Percentiles rank a stretch among this genome's conserved stretches.
Evolutionary conservation across 2,888 invertebrate genomes (phyloP).

Genomic region (Macroteleia sp.): DNA sequence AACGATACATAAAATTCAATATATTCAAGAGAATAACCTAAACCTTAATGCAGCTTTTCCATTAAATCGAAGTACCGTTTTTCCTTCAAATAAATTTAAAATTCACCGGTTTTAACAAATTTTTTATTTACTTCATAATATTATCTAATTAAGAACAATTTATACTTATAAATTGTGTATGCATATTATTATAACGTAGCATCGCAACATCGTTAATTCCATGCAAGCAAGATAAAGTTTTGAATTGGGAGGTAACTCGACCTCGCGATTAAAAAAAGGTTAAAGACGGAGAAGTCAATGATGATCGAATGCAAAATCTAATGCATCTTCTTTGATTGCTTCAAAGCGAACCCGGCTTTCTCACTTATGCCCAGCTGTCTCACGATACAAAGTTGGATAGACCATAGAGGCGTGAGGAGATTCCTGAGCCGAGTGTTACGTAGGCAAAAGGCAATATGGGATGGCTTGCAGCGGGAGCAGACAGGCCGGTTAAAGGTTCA

Average conservation of each 20-base stretch:
- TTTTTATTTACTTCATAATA: no score
- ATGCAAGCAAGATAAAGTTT: background rate
- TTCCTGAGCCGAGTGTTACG: slow-evolving; percentile 66
- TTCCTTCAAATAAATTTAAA: no score
- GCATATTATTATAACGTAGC: no score
- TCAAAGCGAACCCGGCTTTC: background rate
- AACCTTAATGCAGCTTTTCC: no score
- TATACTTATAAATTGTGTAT: no score
- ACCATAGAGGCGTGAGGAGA: slow-evolving; percentile 63
- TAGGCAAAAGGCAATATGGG: slow-evolving; percentile 67
- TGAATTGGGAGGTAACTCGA: background rate
- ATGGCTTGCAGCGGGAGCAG: slow-evolving; percentile 72
- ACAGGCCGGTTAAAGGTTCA: slow-evolving; percentile 71
- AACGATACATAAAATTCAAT: no score
- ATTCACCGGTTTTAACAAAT: no score
- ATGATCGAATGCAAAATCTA: slow-evolving; percentile 18
- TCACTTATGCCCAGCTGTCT: slow-evolving; percentile 47
- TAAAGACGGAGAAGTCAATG: slow-evolving; percentile 12
- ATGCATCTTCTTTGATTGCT: slow-evolving; percentile 18
- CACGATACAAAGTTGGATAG: slow-evolving; percentile 51
- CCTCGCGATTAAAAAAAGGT: no score
- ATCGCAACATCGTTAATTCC: no score
- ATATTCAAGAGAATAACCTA: no score
- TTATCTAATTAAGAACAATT: no score
- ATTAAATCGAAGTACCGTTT: no score